Conservation (phyloP, 2,888 invertebrate species). For the Leptarthrus brevirostris region DNA sequence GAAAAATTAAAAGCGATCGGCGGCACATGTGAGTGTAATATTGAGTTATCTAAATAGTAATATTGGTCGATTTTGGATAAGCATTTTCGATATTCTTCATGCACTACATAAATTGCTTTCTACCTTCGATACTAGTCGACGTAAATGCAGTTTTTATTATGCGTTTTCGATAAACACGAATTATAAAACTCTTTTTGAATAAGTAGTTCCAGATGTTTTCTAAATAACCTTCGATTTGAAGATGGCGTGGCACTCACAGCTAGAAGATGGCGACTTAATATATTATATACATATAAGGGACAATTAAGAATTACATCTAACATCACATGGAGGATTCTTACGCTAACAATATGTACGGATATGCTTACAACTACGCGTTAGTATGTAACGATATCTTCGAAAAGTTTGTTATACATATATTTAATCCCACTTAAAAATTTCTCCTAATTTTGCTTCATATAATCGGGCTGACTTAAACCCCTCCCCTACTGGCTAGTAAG, state of each 20-base stretch:
- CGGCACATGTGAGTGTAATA: too few species aligned
- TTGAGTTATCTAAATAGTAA: too few species aligned
- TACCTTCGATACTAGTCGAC: too few species aligned
- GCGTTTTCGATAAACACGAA: too few species aligned
- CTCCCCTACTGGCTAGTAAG: slow-evolving; percentile 11
- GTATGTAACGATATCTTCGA: background rate
- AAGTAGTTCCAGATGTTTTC: slow-evolving; percentile 26
- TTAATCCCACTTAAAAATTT: slow-evolving; percentile 18
- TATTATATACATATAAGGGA: slow-evolving; percentile 13
- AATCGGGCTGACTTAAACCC: background rate
- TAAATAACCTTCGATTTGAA: slow-evolving; percentile 14
- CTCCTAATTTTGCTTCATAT: background rate
- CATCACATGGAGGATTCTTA: slow-evolving; percentile 46
- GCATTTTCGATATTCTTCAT: too few species aligned
- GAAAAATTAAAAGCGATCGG: too few species aligned
- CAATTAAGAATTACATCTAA: slow-evolving; percentile 36
- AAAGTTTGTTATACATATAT: background rate
- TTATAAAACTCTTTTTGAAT: too few species aligned
- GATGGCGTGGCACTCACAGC: slow-evolving; percentile 29
- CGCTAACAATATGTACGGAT: slow-evolving; percentile 33
- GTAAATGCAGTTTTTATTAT: too few species aligned
- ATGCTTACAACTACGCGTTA: slow-evolving; percentile 38
- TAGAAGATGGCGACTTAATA: slow-evolving; percentile 42
- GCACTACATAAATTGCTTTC: too few species aligned
- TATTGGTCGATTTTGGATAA: too few species aligned